These are phyloP conservation scores for Ochropacha duplaris DNA, from an alignment of 2,888 invertebrate species.

Conservation along the genomic window DNA sequence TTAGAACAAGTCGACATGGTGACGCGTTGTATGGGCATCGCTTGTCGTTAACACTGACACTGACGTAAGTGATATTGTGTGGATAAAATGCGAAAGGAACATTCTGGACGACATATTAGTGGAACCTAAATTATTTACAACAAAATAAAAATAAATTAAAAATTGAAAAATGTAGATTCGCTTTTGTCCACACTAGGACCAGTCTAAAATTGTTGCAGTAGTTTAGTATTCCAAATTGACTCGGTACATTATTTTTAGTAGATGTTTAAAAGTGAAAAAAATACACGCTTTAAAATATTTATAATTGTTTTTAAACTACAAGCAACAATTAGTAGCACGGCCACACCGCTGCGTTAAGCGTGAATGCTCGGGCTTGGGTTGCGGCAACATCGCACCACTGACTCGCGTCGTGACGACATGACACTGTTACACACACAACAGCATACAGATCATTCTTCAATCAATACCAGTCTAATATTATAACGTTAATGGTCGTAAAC, in stretches of 20 bases:
- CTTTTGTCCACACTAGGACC: slow-evolving; percentile 28
- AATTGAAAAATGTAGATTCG: background rate
- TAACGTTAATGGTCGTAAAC: background rate
- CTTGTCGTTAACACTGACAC: slow-evolving; percentile 81
- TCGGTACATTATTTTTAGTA: slow-evolving; percentile 9
- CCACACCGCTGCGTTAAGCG: slow-evolving; percentile 72
- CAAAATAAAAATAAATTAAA: background rate
- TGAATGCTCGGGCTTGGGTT: slow-evolving; percentile 83
- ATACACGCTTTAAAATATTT: background rate
- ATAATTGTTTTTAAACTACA: background rate
- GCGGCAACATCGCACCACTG: slow-evolving; percentile 44
- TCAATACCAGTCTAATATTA: background rate
- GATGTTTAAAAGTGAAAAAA: background rate
- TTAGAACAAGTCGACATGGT: slow-evolving; percentile 32
- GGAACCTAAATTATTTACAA: background rate
- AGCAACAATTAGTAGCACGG: slow-evolving; percentile 24
- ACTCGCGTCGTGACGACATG: background rate
- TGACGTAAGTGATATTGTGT: slow-evolving; percentile 59
- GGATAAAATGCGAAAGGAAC: slow-evolving; percentile 35
- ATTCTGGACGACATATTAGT: background rate
- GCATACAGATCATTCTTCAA: background rate
- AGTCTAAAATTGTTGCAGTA: slow-evolving; percentile 33
- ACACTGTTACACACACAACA: background rate
- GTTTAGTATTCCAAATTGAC: slow-evolving; percentile 5
- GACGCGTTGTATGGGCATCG: slow-evolving; percentile 79